phyloP scores from a whole-genome alignment of 1,140 invertebrate species.

The Subanguina moxae region DNA sequence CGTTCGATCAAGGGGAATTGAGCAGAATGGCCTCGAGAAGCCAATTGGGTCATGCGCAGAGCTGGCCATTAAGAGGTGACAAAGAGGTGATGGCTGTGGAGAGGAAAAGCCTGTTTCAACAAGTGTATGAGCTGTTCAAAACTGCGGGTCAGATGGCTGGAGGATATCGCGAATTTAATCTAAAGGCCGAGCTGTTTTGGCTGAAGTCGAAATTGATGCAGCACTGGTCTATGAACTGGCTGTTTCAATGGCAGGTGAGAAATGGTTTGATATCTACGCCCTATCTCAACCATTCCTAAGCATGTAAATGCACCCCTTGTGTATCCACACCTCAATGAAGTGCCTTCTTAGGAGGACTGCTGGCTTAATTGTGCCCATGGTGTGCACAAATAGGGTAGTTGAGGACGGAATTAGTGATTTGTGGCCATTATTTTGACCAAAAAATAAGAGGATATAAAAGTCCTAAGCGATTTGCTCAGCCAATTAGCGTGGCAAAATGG shows the following conservation, averaged over 20 bases:
- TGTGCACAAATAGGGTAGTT: no score
- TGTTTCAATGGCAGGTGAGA: conserved; percentile 44
- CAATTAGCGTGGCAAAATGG: no score
- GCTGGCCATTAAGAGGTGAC: conserved; percentile 19
- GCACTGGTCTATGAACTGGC: conserved; percentile 46
- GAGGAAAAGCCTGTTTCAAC: conserved; percentile 24
- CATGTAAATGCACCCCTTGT: no score
- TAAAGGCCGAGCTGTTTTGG: conserved; percentile 53
- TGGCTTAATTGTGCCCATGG: no score
- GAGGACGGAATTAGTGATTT: no score
- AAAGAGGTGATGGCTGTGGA: conserved; percentile 21
- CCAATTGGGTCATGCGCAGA: background rate
- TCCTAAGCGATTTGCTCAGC: no score
- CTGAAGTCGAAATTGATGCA: conserved; percentile 40
- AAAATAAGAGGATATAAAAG: no score
- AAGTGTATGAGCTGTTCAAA: conserved; percentile 34
- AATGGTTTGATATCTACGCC: background rate
- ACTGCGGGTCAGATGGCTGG: conserved; percentile 8
- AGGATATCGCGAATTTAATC: conserved; percentile 39
- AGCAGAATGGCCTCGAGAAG: background rate
- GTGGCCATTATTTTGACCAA: no score
- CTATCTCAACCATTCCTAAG: no score
- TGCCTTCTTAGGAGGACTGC: no score
- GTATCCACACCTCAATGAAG: no score
- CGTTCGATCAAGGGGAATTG: background rate